Percentiles rank a stretch among this genome's conserved stretches.
Conservation (phyloP, 2,797 vertebrate genomes). For the Gymnoscopelus microlampas region DNA sequence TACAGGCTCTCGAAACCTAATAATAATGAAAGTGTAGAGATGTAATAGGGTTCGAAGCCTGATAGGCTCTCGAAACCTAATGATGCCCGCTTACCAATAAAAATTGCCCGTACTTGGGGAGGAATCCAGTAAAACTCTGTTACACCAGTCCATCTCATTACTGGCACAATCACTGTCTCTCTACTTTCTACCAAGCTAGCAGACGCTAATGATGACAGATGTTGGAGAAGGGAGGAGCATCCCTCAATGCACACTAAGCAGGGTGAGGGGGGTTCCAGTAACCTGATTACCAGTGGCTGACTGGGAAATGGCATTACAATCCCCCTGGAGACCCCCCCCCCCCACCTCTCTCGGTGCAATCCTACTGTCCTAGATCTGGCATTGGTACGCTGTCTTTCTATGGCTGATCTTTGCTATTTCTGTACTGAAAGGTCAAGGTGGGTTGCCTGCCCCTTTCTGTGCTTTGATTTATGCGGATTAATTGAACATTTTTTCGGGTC, state of each 20-base stretch:
- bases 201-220: constrained; percentile 74
- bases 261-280: constrained; percentile 57
- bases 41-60: too few species aligned
- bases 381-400: constrained; percentile 35
- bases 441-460: constrained; percentile 35
- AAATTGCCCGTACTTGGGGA: too few species aligned
- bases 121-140: constrained; percentile 1
- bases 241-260: constrained; percentile 65
- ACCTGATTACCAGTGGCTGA: constrained; percentile 71
- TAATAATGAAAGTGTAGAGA: too few species aligned
- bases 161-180: constrained; percentile 52
- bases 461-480: constrained; percentile 50
- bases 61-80: too few species aligned
- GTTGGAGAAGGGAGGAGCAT: constrained; percentile 67
- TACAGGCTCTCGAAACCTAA: too few species aligned
- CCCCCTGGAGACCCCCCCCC: constrained; percentile 51
- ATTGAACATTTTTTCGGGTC: too few species aligned
- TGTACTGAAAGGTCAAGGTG: background rate
- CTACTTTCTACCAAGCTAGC: constrained; percentile 58
- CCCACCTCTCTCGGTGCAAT: background rate
- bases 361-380: constrained; percentile 71
- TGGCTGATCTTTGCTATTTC: constrained; percentile 49
- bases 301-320: constrained; percentile 64
- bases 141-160: constrained; percentile 56
- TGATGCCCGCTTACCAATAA: too few species aligned